Base-by-base conservation (phyloP, 2,797 vertebrate genomes). In the Poecilia velifera region DNA sequence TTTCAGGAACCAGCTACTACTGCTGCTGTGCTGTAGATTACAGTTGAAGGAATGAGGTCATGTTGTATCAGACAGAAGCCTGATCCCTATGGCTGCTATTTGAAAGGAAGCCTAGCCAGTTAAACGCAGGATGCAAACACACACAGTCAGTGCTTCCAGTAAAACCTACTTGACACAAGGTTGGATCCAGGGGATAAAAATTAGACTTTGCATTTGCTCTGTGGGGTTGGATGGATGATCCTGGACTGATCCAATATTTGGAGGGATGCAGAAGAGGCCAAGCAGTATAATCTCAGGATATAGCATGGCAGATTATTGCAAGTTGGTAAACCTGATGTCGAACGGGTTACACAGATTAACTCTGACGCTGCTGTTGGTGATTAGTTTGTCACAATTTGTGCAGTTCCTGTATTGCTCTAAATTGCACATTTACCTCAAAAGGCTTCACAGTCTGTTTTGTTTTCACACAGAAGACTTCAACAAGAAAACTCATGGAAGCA, bases 31-130 rank as follows among this genome's bases (percentile, higher is more conserved):
- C 88, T 84, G 83, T 93, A 94, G 93, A 94, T 94, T 93, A 86
- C 80, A 94, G 84, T 85, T 88, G 85, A 90, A 91, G 88, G 92
- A 94, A 95, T 90, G 87, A 93, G 93, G 94, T 95, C 94, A 95
- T 78, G 80, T 78, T 86, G 82, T 78, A 82, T 87, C 85, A 89
- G 86, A 87, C 89, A 86, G 82, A 80, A 68, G 81, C 82, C 74
- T 84, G 91, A 91, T 87, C 85, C 91, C 81, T 62, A 31, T 83
- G 87, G 89, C 87, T 90, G 83, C 83, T 76, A 80, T 84, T 87
- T 89, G 84, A 91, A 90, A 83, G 82, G 87, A 86, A 86, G 88
- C 87, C 83, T 72, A 89, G 88, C 83, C 91, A 88, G 89, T 91
- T 88, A 87, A 88, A 89, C 75, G 73, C 72, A 51, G 86, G 84